Percentiles rank a stretch among this genome's conserved stretches.
phyloP scores from a whole-genome alignment of 2,797 vertebrate genomes.

The Tangara arthus region DNA sequence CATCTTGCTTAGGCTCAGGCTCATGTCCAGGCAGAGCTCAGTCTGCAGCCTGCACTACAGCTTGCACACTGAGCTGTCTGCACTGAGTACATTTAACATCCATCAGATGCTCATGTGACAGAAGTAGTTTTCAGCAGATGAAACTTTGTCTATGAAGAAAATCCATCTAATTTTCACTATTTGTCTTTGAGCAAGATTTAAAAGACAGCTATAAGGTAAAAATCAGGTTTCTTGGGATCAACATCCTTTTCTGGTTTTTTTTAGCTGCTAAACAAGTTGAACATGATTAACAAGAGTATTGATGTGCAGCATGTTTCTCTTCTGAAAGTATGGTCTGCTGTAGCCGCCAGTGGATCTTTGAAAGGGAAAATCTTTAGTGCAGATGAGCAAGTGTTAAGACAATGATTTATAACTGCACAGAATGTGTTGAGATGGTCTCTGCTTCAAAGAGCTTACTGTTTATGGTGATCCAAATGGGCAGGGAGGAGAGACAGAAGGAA shows the following conservation, averaged over 20 bases:
- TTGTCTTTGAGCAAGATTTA: neutral
- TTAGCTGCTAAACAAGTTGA: neutral
- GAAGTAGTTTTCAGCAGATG: neutral
- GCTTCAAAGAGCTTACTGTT: neutral
- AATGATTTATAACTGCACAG: neutral
- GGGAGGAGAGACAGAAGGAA: neutral
- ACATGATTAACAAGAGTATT: neutral
- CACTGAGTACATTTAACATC: neutral
- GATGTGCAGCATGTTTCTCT: neutral
- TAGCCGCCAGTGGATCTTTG: neutral
- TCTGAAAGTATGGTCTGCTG: neutral
- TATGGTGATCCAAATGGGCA: neutral
- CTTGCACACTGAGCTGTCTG: neutral
- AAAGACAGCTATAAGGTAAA: neutral
- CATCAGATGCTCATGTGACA: neutral
- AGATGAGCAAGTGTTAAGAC: neutral
- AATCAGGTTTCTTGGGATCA: neutral
- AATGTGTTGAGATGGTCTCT: neutral
- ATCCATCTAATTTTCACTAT: neutral
- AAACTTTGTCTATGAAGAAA: neutral
- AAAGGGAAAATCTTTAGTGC: neutral
- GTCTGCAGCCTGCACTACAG: neutral
- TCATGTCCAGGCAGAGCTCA: no score
- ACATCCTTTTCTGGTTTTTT: neutral
- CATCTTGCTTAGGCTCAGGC: accelerated